Evolutionary conservation across 2,113 vertebrate species (phyloP), one percentile per base, ranked within the genome.

Genomic region (Daubentonia madagascariensis): DNA sequence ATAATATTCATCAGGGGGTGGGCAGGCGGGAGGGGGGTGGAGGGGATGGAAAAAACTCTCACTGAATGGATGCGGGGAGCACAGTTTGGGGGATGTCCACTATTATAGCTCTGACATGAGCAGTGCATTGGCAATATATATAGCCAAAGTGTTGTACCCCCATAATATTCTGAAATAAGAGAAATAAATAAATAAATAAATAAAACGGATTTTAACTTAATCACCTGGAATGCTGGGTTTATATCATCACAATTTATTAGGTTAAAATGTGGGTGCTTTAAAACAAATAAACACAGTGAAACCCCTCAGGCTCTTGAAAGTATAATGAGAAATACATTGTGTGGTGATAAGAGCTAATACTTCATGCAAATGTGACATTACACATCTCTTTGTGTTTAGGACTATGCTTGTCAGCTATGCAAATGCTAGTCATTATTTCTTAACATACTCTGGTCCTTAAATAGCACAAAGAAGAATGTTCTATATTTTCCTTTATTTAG

Each of bases 301-400:
- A 76, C 14, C 40, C 96, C 89, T 96, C 59, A 96, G 88, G 67
- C 54, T 98, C 78, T 65, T 98, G 96, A 98, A 97, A 94, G 65
- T 50, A 98, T 98, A 98, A 99, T 98, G 97, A 98, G 92, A 98
- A 98, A 98, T 85, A 94, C 80, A 97, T 98, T 97, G 98, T 70
- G 80, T 98, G 85, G 96, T 98, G 97, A 97, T 98, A 98, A 97
- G 96, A 98, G 83, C 95, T 97, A 98, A 90, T 98, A 95, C 78
- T 85, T 98, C 96, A 98, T 98, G 94, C 89, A 98, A 97, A 98
- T 98, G 96, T 98, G 96, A 95, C 97, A 93, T 90, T 87, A 37
- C 35, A 72, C 95, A 97, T 96, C 68, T 98, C 96, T 98, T 98
- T 72, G 61, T 97, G 70, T 89, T 94, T 94, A 86, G 81, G 95